Evolutionary conservation across 2,113 vertebrate species (phyloP), one percentile per base, ranked within the genome.

Genomic region (Dromiciops gliroides): DNA sequence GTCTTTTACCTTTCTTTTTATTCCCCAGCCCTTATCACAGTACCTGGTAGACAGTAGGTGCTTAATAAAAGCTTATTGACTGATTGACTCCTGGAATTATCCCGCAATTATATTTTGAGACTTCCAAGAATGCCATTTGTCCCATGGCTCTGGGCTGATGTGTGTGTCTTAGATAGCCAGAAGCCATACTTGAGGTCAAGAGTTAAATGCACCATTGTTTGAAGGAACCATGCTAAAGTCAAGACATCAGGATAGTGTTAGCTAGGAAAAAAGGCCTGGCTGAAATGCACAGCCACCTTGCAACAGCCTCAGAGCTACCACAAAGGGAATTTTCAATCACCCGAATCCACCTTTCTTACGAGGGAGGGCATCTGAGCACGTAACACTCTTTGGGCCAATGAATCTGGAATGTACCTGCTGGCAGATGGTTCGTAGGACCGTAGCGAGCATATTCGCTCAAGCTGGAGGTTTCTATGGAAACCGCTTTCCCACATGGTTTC

Each of bases 391-490:
- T 92, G 92, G 50, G 28, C 48, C 44, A 92, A 51, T 50, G 52
- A 90, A 90, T 5, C 16, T 90, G 67, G 88, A 89, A 26, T 51
- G 95, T 98, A 99, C 99, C 99, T 99, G 98, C 91, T 99, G 99
- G 91, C 99, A 99, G 94, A 99, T 99, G 0, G 98, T 98, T 93
- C 98, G 98, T 28, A 99, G 97, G 8, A 98, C 98, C 98, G 0
- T 99, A 98, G 98, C 98, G 97, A 6, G 98, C 98, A 2, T 99
- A 99, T 93, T 99, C 98, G 92, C 98, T 98, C 51, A 99, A 95
- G 51, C 98, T 98, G 53, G 99, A 98, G 0, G 98, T 99, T 97
- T 99, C 99, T 48, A 98, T 97, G 90, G 98, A 98, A 95, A 98
- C 94, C 47, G 97, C 90, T 94, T 98, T 98, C 48, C 98, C 98